Base-by-base conservation (phyloP, 2,888 invertebrate species). In the Limenitis camilla region DNA sequence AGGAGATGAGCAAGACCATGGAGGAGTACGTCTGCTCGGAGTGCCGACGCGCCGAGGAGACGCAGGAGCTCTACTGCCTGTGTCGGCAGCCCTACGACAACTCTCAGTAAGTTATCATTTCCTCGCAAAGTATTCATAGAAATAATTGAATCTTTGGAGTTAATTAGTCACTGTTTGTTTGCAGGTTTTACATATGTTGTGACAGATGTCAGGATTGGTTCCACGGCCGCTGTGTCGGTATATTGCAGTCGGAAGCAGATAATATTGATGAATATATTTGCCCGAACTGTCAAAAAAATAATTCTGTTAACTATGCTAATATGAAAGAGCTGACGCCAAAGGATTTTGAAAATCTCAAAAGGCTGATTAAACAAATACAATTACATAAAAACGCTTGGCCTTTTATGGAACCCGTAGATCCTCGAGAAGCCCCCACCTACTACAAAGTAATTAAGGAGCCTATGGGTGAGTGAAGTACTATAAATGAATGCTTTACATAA, bases 141-240 rank as follows among this genome's bases (percentile, higher is more conserved):
- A 19, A 19, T 19, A 2, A 49, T 53, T 11, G 10, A 36, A 40
- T 32, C 31, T n/a, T 28, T 30, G 33, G 9, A 9, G 9, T 1
- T 33, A 33, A 33, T 9, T 10, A 27, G 32, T 46, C 6, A 30
- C 19, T 9, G 28, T 36, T 28, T 28, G 52, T 39, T 82, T 88
- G 38, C 75, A 96, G 96, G 81, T 99, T 99, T 90, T 99, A 99
- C 81, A 98, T 99, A 71, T 98, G 98, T 75, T 99, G 99, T 79
- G 99, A 99, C 87, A 93, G 94, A 60, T 99, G 99, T 81, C 97
- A 98, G 80, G 98, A 97, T 81, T 99, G 99, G 99, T 99, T 98
- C 88, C 99, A 99, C 79, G 98, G 98, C 6, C 91, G 96, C 53
- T 99, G 99, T 81, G 98, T 99, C 40, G 98, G 98, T 36, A 96